phyloP scores from a whole-genome alignment of 1,140 invertebrate genomes.

The Cataglyphis hispanica region DNA sequence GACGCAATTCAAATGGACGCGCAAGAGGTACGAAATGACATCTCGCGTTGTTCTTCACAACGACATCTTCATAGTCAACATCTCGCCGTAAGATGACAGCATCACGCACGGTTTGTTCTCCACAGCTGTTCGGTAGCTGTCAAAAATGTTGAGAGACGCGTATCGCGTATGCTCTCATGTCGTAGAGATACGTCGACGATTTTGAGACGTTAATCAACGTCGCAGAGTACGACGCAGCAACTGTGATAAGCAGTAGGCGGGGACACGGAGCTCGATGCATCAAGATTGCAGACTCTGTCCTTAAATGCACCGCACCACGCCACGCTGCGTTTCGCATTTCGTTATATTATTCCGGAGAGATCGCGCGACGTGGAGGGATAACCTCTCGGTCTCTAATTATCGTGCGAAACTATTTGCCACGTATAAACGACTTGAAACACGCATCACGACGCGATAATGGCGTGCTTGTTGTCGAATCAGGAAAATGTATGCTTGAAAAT shows the following conservation, averaged over 20 bases:
- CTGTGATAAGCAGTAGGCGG: constrained; percentile 26
- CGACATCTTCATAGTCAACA: neutral
- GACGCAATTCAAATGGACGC: neutral
- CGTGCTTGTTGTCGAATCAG: constrained; percentile 88
- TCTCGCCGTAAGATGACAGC: neutral
- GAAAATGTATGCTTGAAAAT: constrained; percentile 88
- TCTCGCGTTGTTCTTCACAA: neutral
- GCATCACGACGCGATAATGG: constrained; percentile 84
- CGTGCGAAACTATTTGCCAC: constrained; percentile 11
- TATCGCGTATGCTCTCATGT: neutral
- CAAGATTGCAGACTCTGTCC: neutral
- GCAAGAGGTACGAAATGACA: neutral
- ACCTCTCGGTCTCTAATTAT: constrained; percentile 54
- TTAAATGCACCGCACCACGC: constrained; percentile 6
- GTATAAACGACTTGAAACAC: neutral
- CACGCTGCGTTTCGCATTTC: neutral
- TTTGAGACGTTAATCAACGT: neutral
- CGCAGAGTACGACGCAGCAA: neutral
- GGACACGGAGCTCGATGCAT: neutral
- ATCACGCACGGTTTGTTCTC: neutral
- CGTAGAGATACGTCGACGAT: neutral
- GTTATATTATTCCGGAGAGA: neutral
- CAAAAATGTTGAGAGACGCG: constrained; percentile 15
- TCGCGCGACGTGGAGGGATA: constrained; percentile 51
- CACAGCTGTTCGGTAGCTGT: constrained; percentile 10